Evolutionary conservation across 2,113 vertebrate species (phyloP).

Genomic region (Spilogale gracilis): DNA sequence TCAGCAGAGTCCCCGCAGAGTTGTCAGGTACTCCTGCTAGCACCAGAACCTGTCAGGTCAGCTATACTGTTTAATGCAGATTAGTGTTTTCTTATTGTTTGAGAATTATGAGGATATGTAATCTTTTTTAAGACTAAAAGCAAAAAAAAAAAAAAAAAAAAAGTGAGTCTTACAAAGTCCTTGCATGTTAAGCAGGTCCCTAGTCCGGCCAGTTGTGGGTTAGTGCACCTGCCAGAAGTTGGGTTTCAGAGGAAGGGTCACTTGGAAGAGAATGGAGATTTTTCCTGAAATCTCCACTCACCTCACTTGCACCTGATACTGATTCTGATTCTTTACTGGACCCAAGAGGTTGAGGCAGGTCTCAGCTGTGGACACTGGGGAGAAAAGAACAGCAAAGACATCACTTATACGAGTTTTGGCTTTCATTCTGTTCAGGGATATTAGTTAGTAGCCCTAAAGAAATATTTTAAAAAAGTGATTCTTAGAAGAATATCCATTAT

Average conservation of each 20-base stretch:
- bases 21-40: slow-evolving; percentile 57
- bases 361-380: slow-evolving; percentile 82
- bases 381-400: slow-evolving; percentile 76
- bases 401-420: slow-evolving; percentile 77
- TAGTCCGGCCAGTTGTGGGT: slow-evolving; percentile 69
- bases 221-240: slow-evolving; percentile 83
- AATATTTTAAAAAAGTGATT: slow-evolving; percentile 79
- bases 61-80: slow-evolving; percentile 21
- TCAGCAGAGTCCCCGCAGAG: neutral
- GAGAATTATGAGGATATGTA: slow-evolving; percentile 76
- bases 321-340: slow-evolving; percentile 77
- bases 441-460: slow-evolving; percentile 82
- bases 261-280: slow-evolving; percentile 75
- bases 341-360: slow-evolving; percentile 67
- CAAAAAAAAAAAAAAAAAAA: slow-evolving; percentile 71
- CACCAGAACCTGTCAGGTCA: neutral
- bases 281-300: slow-evolving; percentile 74
- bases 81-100: slow-evolving; percentile 67
- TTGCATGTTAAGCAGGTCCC: slow-evolving; percentile 83
- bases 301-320: slow-evolving; percentile 76
- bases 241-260: slow-evolving; percentile 77
- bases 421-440: slow-evolving; percentile 71
- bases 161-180: slow-evolving; percentile 77
- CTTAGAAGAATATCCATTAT: slow-evolving; percentile 60
- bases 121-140: slow-evolving; percentile 65